A percentile compares a stretch with the other conserved stretches of the same genome.
phyloP scores from a whole-genome alignment of 2,113 vertebrate species.

The Ciconia maguari region DNA sequence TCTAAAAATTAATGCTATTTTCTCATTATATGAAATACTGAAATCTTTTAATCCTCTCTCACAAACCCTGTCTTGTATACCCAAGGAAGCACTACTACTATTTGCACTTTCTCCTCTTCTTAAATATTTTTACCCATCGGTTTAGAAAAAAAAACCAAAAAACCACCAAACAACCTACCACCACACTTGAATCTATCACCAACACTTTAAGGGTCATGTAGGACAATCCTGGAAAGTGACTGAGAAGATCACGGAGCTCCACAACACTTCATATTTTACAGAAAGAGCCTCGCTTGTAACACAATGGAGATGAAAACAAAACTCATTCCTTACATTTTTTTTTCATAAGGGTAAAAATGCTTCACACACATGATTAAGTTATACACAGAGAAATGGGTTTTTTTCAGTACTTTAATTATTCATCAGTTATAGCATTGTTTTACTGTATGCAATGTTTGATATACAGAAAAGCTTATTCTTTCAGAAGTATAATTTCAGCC shows the following conservation, averaged over 20 bases:
- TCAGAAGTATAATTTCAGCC: conserved; percentile 37
- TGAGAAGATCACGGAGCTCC: neutral
- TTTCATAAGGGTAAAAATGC: neutral
- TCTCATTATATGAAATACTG: neutral
- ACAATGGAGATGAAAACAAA: neutral
- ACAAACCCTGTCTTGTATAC: neutral
- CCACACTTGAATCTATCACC: neutral
- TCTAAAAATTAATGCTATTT: neutral
- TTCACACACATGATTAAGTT: conserved; percentile 6
- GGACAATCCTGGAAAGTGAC: neutral
- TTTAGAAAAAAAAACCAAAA: neutral
- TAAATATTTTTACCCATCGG: neutral
- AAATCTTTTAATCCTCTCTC: neutral
- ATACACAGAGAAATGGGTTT: neutral
- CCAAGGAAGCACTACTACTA: neutral
- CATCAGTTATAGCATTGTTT: conserved; percentile 25
- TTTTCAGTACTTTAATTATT: conserved; percentile 43
- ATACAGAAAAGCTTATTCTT: conserved; percentile 44
- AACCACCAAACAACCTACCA: neutral
- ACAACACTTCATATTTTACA: neutral
- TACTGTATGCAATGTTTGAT: neutral
- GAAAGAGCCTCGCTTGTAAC: neutral
- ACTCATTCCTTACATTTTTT: neutral
- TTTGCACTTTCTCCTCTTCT: neutral
- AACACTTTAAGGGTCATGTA: neutral